phyloP scores from a whole-genome alignment of 92 coral and sea anemone species.

The Diadumene lineata region DNA sequence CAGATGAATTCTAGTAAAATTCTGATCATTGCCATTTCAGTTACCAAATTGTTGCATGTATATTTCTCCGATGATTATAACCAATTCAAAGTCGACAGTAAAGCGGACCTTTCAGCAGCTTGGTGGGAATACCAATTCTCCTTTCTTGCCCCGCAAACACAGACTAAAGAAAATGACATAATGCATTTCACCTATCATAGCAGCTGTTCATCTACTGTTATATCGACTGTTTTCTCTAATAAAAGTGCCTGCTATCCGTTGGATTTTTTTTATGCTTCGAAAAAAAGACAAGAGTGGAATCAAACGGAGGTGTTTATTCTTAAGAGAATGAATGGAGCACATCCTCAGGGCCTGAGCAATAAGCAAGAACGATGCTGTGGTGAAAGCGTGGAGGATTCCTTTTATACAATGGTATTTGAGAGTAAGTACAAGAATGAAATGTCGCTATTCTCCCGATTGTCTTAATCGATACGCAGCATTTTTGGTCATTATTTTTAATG shows the following conservation, averaged over 20 bases:
- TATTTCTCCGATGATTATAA: constrained; percentile 32
- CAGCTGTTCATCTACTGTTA: constrained; percentile 10
- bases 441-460: background rate
- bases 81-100: constrained; percentile 52
- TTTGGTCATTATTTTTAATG: no score
- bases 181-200: constrained; percentile 54
- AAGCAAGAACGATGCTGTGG: constrained; percentile 28
- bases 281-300: background rate
- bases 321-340: constrained; percentile 22
- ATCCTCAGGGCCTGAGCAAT: constrained; percentile 28
- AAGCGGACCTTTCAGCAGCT: constrained; percentile 17
- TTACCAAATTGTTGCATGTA: constrained; percentile 16
- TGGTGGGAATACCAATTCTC: constrained; percentile 66
- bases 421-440: background rate
- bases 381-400: constrained; percentile 4
- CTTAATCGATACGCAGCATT: no score
- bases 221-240: constrained; percentile 28
- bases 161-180: constrained; percentile 30
- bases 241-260: constrained; percentile 35
- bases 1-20: no score
- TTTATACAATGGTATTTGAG: constrained; percentile 4
- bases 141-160: constrained; percentile 39
- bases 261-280: constrained; percentile 50
- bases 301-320: constrained; percentile 36
- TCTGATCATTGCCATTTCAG: background rate